Base-by-base conservation (phyloP, 2,797 vertebrate species). In the Sebastes flavidus region DNA sequence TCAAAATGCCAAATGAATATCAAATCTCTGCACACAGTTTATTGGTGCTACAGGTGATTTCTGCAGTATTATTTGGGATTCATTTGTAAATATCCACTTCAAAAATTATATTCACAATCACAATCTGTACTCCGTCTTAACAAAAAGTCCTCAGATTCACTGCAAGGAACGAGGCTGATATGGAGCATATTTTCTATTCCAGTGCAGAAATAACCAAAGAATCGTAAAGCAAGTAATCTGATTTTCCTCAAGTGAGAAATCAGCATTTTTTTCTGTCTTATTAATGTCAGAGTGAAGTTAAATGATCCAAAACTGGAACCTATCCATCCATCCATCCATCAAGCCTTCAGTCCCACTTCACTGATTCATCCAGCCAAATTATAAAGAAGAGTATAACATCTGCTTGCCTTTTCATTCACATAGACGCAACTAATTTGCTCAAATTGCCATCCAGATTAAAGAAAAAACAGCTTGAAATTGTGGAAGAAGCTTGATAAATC, bases 1-100 rank as follows among this genome's bases (percentile, higher is more conserved):
- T 4, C 34, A 34, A 61, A 69, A 13, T 22, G 36, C 18, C 62
- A 69, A 29, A 56, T 10, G 42, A 30, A 46, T 36, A 16, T 62
- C 29, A 67, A 13, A 30, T 16, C 14, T 27, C 4, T 29, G 36
- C 12, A 65, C 12, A 65, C 71, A 63, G 38, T 58, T 12, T 42
- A 12, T 11, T 30, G 32, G 20, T 73, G 76, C 56, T 20, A 70
- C 83, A 81, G 74, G 68, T 82, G 58, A 83, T 14, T 8, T 25
- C n/a, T 25, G 54, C 25, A 58, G 12, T 8, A 29, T 66, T 24
- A 63, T 75, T 24, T 38, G 7, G 20, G 16, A 46, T 10, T 18
- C 52, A 16, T 2, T 1, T 72, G 29, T 30, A 49, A 56, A 65
- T 16, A 32, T 8, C 6, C 8, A 65, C 7, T 49, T 8, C 14